phyloP scores from a whole-genome alignment of 2,113 vertebrate genomes.

The Chloroceryle aenea region DNA sequence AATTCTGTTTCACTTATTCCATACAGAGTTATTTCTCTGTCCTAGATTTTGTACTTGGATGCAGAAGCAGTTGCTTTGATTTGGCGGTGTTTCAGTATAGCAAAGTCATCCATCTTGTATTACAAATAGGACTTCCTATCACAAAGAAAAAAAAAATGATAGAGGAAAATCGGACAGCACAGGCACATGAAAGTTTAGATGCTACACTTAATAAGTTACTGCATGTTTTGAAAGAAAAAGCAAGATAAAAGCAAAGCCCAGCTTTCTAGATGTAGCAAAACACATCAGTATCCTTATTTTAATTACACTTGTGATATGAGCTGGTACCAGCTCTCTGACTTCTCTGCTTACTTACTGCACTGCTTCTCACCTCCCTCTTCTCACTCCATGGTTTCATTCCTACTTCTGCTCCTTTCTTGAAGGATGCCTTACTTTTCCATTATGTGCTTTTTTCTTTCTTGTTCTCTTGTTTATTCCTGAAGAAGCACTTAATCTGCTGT shows the following conservation, averaged over 20 bases:
- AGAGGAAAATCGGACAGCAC: background rate
- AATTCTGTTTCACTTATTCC: background rate
- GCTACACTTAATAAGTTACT: background rate
- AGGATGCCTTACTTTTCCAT: background rate
- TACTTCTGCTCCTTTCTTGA: background rate
- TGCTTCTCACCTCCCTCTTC: background rate
- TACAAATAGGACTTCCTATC: conserved; percentile 13
- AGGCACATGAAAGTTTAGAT: background rate
- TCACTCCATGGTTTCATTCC: background rate
- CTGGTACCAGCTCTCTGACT: background rate
- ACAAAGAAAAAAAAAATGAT: background rate
- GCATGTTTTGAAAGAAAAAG: background rate
- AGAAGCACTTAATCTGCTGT: background rate
- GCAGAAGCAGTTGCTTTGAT: conserved; percentile 10
- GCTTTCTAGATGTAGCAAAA: background rate
- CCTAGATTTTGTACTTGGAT: background rate
- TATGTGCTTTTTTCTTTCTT: background rate
- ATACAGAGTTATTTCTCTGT: background rate
- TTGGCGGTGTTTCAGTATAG: background rate
- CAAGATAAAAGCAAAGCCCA: background rate
- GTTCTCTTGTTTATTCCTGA: background rate
- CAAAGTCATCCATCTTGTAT: conserved; percentile 20
- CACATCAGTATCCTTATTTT: background rate
- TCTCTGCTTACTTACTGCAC: background rate
- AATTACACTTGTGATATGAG: background rate